Conservation (phyloP, 2,113 vertebrate genomes). For the Gadus macrocephalus region DNA sequence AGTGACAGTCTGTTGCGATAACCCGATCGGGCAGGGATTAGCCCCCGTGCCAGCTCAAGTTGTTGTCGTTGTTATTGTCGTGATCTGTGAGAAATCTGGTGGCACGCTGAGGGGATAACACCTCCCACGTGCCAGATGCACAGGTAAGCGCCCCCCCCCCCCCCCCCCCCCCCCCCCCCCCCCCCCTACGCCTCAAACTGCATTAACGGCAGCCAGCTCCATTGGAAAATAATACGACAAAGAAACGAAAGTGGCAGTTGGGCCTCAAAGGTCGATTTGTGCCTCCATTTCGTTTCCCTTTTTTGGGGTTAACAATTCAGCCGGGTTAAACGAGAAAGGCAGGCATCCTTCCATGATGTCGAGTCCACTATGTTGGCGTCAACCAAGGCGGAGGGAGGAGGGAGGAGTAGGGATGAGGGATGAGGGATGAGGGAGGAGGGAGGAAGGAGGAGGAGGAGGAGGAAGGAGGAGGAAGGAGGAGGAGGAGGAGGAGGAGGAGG, state of each 20-base stretch:
- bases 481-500: no score
- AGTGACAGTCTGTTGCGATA: not conserved
- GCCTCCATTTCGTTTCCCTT: slow-evolving; percentile 51
- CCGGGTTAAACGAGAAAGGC: slow-evolving; percentile 52
- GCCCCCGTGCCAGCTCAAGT: not conserved
- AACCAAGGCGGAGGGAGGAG: no score
- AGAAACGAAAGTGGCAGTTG: slow-evolving; percentile 6
- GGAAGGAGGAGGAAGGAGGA: not conserved
- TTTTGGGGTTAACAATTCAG: slow-evolving; percentile 56
- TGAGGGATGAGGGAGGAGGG: no score
- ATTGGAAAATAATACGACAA: slow-evolving; percentile 16
- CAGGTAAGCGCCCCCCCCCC: slow-evolving; percentile 32
- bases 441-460: slow-evolving; percentile 10
- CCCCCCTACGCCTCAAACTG: no score
- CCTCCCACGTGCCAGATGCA: slow-evolving; percentile 35
- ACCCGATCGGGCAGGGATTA: not conserved
- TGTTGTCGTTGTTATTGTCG: slow-evolving; percentile 18
- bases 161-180: no score
- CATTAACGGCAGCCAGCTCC: not conserved
- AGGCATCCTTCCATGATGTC: slow-evolving; percentile 46
- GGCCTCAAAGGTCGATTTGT: no score
- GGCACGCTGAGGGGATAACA: slow-evolving; percentile 34
- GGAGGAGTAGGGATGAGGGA: no score
- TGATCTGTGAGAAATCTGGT: slow-evolving; percentile 31
- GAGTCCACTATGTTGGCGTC: no score